Evolutionary conservation across 53 echinoderm and acorn worm species (phyloP).

Genomic region (Antedon mediterranea): DNA sequence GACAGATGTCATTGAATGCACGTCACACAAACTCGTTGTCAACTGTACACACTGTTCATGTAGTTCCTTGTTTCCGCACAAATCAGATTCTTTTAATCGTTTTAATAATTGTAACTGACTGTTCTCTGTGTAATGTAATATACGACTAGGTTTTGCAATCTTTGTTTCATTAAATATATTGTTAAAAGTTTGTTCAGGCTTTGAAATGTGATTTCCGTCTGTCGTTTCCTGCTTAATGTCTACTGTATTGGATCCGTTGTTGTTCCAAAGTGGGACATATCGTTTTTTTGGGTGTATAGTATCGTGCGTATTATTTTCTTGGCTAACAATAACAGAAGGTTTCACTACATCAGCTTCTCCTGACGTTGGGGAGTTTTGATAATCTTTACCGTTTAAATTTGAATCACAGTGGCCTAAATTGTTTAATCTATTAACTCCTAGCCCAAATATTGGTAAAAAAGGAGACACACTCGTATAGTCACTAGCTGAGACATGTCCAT

Average conservation of each 20-base stretch:
- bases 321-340: neutral
- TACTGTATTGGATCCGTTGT: neutral
- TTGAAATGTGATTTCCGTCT: neutral
- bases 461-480: neutral
- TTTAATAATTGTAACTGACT: neutral
- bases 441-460: neutral
- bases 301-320: neutral
- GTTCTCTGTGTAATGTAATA: neutral
- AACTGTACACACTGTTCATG: neutral
- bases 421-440: neutral
- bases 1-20: neutral
- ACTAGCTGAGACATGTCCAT: neutral
- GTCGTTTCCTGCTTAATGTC: neutral
- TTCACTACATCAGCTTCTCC: neutral
- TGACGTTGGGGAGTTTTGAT: neutral
- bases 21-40: neutral
- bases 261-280: neutral
- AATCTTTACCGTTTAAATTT: neutral
- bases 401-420: neutral
- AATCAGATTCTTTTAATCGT: neutral
- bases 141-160: neutral
- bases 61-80: neutral
- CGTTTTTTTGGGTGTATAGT: neutral
- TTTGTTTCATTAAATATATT: neutral
- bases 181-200: neutral